Base-by-base conservation (phyloP, 2,888 invertebrate genomes). In the Synanthedon tipuliformis region DNA sequence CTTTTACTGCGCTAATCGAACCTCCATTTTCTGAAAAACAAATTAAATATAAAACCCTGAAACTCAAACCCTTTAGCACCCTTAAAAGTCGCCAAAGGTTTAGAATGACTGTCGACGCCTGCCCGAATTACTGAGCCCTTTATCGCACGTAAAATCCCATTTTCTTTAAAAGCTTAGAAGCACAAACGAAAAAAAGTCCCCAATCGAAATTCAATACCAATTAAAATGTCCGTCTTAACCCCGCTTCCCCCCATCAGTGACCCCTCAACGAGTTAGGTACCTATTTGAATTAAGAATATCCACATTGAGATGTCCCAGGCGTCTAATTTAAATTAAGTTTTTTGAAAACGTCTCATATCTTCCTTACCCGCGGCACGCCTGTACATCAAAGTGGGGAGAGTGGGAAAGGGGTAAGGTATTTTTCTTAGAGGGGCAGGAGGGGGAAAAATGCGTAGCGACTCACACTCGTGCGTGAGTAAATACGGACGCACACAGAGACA, bases 281-380 rank as follows among this genome's bases (percentile, higher is more conserved):
- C 34, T 81, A 84, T 85, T 83, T 80, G 84, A 86, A 85, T 85
- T 83, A 84, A 81, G 76, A 81, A 84, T 81, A 84, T 81, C 78
- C 78, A 70, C 80, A 84, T 84, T 82, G 81, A 83, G 83, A 69
- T 77, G 75, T 83, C 75, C 76, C 80, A 57, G 70, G 75, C 73
- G 78, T 66, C 84, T 86, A 82, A 84, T 87, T 86, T 86, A 86
- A 87, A 87, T 87, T 86, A 87, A 85, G 87, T 85, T 84, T 86
- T 83, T 81, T 81, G 81, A 85, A 84, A 86, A 86, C 85, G 77
- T 83, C 86, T 83, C 86, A 87, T 86, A 87, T 87, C 86, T 86
- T 83, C 82, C 82, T 85, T 81, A 81, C 74, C 81, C 77, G 81
- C 71, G 82, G 82, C 81, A 74, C 73, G 73, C 72, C 77, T 83